Evolutionary conservation across 2,113 vertebrate species (phyloP).

Genomic region (Struthidea cinerea): DNA sequence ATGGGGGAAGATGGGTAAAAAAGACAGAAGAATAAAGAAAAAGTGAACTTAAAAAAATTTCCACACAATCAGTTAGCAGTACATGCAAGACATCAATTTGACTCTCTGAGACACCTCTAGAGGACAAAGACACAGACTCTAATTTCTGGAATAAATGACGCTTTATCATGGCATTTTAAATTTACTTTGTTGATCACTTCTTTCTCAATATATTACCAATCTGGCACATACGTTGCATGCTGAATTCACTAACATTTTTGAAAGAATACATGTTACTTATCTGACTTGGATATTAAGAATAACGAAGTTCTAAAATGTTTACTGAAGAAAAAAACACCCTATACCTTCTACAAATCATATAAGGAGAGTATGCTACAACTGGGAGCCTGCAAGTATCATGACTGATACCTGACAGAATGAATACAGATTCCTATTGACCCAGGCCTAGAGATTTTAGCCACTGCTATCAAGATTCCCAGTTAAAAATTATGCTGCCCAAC

Average conservation of each 20-base stretch:
- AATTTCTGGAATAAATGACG: constrained; percentile 56
- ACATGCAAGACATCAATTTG: constrained; percentile 80
- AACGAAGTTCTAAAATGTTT: constrained; percentile 57
- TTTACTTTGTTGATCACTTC: background rate
- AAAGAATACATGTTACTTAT: constrained; percentile 18
- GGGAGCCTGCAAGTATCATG: constrained; percentile 66
- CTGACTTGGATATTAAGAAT: constrained; percentile 54
- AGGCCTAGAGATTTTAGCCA: constrained; percentile 62
- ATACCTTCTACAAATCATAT: constrained; percentile 10
- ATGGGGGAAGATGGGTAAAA: constrained; percentile 81
- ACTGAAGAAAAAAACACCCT: background rate
- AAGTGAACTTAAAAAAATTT: constrained; percentile 83
- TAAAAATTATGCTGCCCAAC: constrained; percentile 77
- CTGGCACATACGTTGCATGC: constrained; percentile 22
- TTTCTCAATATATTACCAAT: constrained; percentile 4
- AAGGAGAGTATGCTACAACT: background rate
- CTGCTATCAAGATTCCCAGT: constrained; percentile 67
- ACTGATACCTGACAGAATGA: constrained; percentile 58
- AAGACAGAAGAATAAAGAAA: constrained; percentile 85
- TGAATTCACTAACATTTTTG: constrained; percentile 24
- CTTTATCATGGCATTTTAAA: constrained; percentile 33
- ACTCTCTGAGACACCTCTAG: constrained; percentile 71
- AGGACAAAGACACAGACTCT: constrained; percentile 72
- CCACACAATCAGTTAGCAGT: constrained; percentile 77
- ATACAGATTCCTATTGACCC: constrained; percentile 49